Evolutionary conservation across 2,113 vertebrate species (phyloP), one percentile per base, ranked within the genome.

Genomic region (Heptranchias perlo): DNA sequence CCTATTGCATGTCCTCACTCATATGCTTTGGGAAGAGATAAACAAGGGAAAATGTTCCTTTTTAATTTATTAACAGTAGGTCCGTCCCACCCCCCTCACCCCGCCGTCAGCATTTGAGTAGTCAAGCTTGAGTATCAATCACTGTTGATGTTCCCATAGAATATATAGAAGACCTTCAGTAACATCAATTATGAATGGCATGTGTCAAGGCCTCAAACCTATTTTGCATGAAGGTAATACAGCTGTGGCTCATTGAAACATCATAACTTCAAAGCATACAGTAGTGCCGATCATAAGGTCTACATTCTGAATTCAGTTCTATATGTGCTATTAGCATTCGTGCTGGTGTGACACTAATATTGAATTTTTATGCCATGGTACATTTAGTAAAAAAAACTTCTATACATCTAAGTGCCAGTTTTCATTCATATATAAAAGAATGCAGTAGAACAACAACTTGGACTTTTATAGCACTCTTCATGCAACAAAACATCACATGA

Each of bases 221-320:
- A 95, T 69, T 95, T 69, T 95, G 94, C 65, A 69, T 95, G 94
- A 94, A 91, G 61, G 44, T 47, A 95, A 95, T 73, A 67, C 44
- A 52, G 64, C 65, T 52, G 28, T 52, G 44, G 44, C 47, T 95
- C 94, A 95, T 39, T 73, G 44, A 95, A 95, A 28, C 47, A 95
- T 69, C 44, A 52, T 25, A 52, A 14, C 94, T 73, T 95, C 94
- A 73, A 95, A 95, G 94, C 11, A 31, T 44, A 5, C 44, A 73
- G 47, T 73, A 67, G 47, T 47, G 65, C 44, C 28, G 65, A 52
- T 69, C 39, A 95, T 31, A 69, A 95, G 47, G 25, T 95, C 11
- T 69, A 35, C 87, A 54, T n/a, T 95, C 62, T 73, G 64, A 95
- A 95, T 69, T 69, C 94, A 73, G 47, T 69, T 39, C 64, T 49